These are phyloP conservation scores for Laticauda colubrina DNA, from an alignment of 2,113 vertebrate genomes.

Conservation along the genomic window DNA sequence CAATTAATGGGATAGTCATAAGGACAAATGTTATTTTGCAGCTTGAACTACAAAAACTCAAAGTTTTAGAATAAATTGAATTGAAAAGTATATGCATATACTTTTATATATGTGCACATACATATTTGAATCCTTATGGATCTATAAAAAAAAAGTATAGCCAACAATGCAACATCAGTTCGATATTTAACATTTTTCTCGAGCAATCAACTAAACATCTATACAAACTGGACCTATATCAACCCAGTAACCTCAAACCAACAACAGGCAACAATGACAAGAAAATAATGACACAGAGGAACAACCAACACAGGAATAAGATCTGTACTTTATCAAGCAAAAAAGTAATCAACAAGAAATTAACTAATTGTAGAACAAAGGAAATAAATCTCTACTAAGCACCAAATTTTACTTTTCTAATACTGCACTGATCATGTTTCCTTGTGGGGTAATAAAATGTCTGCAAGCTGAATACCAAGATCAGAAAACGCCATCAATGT, in stretches of 20 bases:
- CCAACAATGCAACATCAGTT: background rate
- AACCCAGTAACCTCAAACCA: background rate
- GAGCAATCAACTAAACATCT: background rate
- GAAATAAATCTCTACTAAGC: background rate
- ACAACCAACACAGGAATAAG: background rate
- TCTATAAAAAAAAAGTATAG: background rate
- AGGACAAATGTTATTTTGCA: background rate
- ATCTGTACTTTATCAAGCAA: background rate
- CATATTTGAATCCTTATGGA: background rate
- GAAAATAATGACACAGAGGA: background rate
- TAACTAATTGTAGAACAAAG: background rate
- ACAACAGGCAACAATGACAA: background rate
- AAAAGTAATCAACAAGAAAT: background rate
- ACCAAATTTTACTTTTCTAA: background rate
- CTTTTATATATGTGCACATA: no score
- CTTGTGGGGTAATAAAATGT: background rate
- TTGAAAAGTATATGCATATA: background rate
- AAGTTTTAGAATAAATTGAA: background rate
- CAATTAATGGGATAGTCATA: background rate
- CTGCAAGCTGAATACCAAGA: background rate
- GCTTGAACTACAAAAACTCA: background rate
- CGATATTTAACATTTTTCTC: background rate
- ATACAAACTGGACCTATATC: background rate
- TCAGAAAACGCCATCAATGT: background rate
- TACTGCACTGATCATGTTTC: background rate